Conservation (phyloP, 2,797 vertebrate species). For the Molossus molossus region DNA sequence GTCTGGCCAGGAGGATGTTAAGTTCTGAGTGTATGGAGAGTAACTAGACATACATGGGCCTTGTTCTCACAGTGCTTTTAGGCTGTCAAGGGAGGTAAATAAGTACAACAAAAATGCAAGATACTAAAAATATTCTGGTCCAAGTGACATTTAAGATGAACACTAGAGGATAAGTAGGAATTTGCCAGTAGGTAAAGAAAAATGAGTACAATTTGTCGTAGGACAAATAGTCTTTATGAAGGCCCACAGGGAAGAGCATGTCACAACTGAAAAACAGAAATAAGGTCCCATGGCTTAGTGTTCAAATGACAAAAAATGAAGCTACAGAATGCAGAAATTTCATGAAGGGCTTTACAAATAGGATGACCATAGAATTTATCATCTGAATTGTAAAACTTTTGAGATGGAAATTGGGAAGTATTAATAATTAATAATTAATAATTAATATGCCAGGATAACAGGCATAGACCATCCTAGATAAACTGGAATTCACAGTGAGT, state of each 20-base stretch:
- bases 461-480: neutral
- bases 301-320: neutral
- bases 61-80: slow-evolving; percentile 30
- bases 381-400: slow-evolving; percentile 6
- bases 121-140: neutral
- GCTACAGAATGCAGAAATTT: neutral
- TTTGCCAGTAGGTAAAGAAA: slow-evolving; percentile 30
- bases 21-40: neutral
- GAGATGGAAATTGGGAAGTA: neutral
- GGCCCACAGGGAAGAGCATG: neutral
- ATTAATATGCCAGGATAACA: neutral
- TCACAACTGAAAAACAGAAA: neutral
- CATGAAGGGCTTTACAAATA: slow-evolving; percentile 14
- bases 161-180: neutral
- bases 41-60: neutral
- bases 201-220: slow-evolving; percentile 20
- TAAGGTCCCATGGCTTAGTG: neutral
- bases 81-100: slow-evolving; percentile 12
- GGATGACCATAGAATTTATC: neutral
- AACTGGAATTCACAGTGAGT: slow-evolving; percentile 58
- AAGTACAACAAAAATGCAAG: slow-evolving; percentile 3
- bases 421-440: slow-evolving; percentile 47
- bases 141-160: slow-evolving; percentile 35
- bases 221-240: neutral
- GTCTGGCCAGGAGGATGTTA: neutral